Conservation (phyloP, 1,140 invertebrate genomes). For the Condylostylus longicornis region DNA sequence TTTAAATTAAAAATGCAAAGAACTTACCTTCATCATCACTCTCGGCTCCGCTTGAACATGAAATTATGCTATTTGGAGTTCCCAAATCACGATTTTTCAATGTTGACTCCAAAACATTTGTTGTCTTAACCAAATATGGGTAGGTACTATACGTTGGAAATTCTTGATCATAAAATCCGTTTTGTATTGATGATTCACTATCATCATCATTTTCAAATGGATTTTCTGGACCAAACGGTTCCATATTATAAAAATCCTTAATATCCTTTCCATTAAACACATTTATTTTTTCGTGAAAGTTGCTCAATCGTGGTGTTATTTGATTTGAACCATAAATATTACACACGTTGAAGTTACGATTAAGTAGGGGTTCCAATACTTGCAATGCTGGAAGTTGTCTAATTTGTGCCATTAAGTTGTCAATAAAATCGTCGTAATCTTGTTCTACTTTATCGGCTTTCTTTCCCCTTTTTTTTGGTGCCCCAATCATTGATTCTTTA, state of each 20-base stretch:
- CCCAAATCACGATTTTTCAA: no score
- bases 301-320: no score
- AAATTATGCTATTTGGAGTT: no score
- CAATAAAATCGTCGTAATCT: conserved; percentile 81
- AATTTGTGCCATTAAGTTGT: conserved; percentile 71
- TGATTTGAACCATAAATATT: conserved; percentile 53
- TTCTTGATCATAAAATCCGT: conserved; percentile 88
- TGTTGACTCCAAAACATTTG: no score
- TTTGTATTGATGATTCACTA: conserved; percentile 48
- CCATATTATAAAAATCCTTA: conserved; percentile 65
- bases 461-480: conserved; percentile 64
- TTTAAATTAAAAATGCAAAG: no score
- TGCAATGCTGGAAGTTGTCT: conserved; percentile 66
- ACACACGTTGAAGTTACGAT: conserved; percentile 65
- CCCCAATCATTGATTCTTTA: no score
- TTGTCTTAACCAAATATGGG: no score
- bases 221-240: conserved; percentile 58
- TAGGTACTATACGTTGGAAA: conserved; percentile 59
- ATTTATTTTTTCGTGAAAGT: conserved; percentile 7
- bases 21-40: no score
- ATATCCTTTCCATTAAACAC: conserved; percentile 24
- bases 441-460: conserved; percentile 76
- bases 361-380: conserved; percentile 74
- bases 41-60: no score
- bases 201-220: conserved; percentile 5